Evolutionary conservation across 2,888 invertebrate species (phyloP).

Genomic region (Synergus japonicus): DNA sequence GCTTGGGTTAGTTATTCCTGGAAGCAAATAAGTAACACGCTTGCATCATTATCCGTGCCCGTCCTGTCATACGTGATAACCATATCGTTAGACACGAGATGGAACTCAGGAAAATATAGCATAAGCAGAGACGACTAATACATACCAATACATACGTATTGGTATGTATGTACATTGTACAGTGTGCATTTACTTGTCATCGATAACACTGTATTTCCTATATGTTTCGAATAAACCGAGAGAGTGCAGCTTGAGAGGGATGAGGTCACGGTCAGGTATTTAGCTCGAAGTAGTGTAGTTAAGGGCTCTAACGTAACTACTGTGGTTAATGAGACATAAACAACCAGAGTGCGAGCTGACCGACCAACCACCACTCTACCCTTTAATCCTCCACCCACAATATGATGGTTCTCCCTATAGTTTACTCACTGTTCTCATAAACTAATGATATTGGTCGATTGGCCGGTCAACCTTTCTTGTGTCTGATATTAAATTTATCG

Average conservation of each 20-base stretch:
- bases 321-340: slow-evolving; percentile 71
- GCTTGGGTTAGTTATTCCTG: too few species aligned
- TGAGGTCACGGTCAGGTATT: slow-evolving; percentile 13
- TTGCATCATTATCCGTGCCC: too few species aligned
- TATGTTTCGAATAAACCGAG: too few species aligned
- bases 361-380: slow-evolving; percentile 52
- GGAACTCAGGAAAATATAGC: too few species aligned
- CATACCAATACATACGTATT: too few species aligned
- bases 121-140: too few species aligned
- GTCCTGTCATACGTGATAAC: too few species aligned
- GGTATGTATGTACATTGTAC: too few species aligned
- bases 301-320: slow-evolving; percentile 69
- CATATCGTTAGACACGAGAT: too few species aligned
- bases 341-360: slow-evolving; percentile 62
- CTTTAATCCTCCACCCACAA: slow-evolving; percentile 46
- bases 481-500: slow-evolving; percentile 64
- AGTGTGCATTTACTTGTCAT: too few species aligned
- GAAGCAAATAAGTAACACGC: too few species aligned
- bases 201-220: too few species aligned
- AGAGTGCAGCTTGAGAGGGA: slow-evolving; percentile 47
- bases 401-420: slow-evolving; percentile 55
- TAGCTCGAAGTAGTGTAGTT: slow-evolving; percentile 65
- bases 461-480: slow-evolving; percentile 60
- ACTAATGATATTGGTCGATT: slow-evolving; percentile 68
- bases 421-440: slow-evolving; percentile 65